Evolutionary conservation across 92 coral and sea anemone genomes (phyloP).

Genomic region (Virgularia gustaviana): DNA sequence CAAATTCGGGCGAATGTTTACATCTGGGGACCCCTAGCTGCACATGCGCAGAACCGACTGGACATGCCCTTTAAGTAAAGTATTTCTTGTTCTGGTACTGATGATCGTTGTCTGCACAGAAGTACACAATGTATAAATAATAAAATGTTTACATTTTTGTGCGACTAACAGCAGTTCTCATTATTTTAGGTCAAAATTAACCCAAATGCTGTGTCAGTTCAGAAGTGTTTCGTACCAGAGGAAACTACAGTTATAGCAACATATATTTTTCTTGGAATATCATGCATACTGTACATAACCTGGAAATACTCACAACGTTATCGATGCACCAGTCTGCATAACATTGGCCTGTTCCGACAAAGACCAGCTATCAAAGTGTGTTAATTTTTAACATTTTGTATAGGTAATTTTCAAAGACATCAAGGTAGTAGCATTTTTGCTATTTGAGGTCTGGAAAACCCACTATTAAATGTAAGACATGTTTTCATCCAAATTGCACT

Average conservation of each 20-base stretch:
- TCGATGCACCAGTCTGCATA: not conserved
- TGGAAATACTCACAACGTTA: slow-evolving; percentile 6
- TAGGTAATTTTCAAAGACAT: not conserved
- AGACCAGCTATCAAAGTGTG: slow-evolving; percentile 18
- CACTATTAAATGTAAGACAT: too few species aligned
- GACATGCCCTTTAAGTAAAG: too few species aligned
- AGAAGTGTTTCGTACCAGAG: slow-evolving; percentile 86
- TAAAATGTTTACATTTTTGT: not conserved
- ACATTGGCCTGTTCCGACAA: not conserved
- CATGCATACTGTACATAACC: slow-evolving; percentile 7
- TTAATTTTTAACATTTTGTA: not conserved
- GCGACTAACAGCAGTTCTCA: not conserved
- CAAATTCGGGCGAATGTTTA: too few species aligned
- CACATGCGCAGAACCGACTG: too few species aligned
- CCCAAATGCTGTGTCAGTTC: slow-evolving; percentile 58
- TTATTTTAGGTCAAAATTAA: slow-evolving; percentile 66
- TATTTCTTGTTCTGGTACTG: too few species aligned
- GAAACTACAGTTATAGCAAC: slow-evolving; percentile 74
- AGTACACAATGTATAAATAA: not conserved
- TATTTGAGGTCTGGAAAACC: too few species aligned
- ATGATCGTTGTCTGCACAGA: too few species aligned
- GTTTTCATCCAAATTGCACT: too few species aligned
- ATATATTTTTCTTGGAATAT: slow-evolving; percentile 56
- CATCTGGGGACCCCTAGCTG: too few species aligned
- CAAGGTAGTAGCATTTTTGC: not conserved